Conservation (phyloP, 2,888 invertebrate genomes). For the Acanthoscelides obtectus region DNA sequence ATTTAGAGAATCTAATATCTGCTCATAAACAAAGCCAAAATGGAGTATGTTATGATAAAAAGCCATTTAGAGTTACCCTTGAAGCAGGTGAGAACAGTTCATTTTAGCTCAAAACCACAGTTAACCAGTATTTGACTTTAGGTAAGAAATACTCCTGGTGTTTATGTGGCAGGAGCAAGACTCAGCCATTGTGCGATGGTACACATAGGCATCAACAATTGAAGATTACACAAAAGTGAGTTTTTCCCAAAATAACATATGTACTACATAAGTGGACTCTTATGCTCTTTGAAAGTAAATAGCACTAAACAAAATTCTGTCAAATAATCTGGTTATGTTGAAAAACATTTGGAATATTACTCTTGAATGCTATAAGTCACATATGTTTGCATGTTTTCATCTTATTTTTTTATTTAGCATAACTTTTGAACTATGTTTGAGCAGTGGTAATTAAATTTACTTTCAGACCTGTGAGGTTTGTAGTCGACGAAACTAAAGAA, state of each 20-base stretch:
- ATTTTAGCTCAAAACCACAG: background rate
- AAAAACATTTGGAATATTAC: too few species aligned
- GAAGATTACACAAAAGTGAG: constrained; percentile 66
- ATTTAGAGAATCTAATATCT: constrained; percentile 56
- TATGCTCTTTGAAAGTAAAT: too few species aligned
- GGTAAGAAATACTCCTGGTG: constrained; percentile 88
- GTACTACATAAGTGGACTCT: too few species aligned
- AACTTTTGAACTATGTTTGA: too few species aligned
- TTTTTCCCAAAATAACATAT: too few species aligned
- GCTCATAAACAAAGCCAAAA: constrained; percentile 62
- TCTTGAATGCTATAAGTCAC: too few species aligned
- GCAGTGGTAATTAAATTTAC: too few species aligned
- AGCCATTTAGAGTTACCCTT: constrained; percentile 76
- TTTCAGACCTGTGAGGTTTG: constrained; percentile 72
- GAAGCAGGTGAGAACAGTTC: constrained; percentile 54
- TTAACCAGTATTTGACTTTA: constrained; percentile 23
- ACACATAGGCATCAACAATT: constrained; percentile 75
- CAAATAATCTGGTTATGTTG: too few species aligned
- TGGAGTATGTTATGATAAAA: constrained; percentile 81
- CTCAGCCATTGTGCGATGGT: constrained; percentile 93
- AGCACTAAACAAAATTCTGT: too few species aligned
- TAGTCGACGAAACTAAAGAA: constrained; percentile 80
- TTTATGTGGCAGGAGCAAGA: constrained; percentile 86
- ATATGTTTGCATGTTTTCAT: too few species aligned
- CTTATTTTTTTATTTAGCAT: too few species aligned